Evolutionary conservation across 1,140 invertebrate species (phyloP), one percentile per base, ranked within the genome.

Genomic region (Drosophila nebulosa): DNA sequence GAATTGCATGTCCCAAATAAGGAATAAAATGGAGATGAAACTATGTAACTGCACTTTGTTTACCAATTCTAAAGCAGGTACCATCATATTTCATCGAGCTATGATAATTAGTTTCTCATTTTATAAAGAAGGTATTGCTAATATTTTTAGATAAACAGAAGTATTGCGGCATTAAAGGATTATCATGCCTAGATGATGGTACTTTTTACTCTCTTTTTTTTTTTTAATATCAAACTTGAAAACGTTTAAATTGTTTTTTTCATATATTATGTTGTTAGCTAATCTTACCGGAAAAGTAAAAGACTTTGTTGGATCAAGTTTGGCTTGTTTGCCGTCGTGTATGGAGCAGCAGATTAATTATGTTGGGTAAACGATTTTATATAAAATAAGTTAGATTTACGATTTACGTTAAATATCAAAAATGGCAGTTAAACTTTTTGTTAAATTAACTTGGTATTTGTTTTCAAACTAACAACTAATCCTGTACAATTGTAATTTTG

Each of bases 1-100:
- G n/a, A 63, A 60, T n/a, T 84, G 80, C n/a, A 80, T 84, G 77
- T 80, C 80, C 0, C 53, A 69, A 56, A 68, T 86, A 21, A 71
- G 81, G 14, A 64, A 63, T 50, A 1, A 74, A 63, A 74, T 84
- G 36, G 80, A 84, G 30, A 76, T 77, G 39, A 22, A 77, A 22
- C 2, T 55, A 1, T 84, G 80, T 14, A 86, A 84, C 46, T 84
- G 80, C 30, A 74, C 80, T 1, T 14, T 84, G 35, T 74, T 77
- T 18, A 63, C 14, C 4, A 39, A 77, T 35, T 18, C 59, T 24
- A 32, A 57, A 63, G n/a, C 30, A 51, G 67, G 78, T 80, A 50
- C n/a, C n/a, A n/a, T n/a, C n/a, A 46, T 12, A 10, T 7, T 27
- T 51, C 35, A 7, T 42, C 7, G 5, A 62, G 10, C 30, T 52